Conservation (phyloP, 2,888 invertebrate genomes). For the Acronicta aceris region DNA sequence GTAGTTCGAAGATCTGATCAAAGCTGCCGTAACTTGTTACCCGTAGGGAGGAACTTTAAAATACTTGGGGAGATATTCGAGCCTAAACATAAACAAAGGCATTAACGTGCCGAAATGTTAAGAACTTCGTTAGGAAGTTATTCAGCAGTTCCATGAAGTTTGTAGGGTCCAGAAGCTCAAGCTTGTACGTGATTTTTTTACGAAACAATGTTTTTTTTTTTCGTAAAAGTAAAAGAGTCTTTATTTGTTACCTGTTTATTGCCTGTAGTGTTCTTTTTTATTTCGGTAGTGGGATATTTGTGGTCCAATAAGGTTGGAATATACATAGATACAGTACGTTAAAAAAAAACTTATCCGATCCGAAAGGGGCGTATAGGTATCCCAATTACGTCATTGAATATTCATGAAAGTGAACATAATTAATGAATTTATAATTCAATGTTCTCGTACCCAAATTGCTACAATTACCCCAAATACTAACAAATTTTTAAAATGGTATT, state of each 20-base stretch:
- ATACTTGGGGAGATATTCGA: conserved; percentile 53
- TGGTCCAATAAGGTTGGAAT: not conserved
- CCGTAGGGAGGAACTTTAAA: conserved; percentile 48
- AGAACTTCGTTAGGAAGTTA: conserved; percentile 61
- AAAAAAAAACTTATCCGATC: no score
- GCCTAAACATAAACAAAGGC: conserved; percentile 57
- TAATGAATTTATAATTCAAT: no score
- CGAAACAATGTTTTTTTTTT: conserved; percentile 35
- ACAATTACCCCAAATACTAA: no score
- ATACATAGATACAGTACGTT: no score
- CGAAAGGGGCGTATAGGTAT: no score
- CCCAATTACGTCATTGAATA: no score
- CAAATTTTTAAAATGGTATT: no score
- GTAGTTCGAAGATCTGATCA: conserved; percentile 22
- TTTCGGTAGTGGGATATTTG: no score
- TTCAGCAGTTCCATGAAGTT: conserved; percentile 41
- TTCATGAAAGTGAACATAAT: no score
- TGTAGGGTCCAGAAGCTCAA: conserved; percentile 45
- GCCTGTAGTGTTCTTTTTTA: not conserved
- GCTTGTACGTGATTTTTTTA: conserved; percentile 56
- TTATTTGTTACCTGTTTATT: conserved; percentile 25
- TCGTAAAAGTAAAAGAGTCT: conserved; percentile 25
- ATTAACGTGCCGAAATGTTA: conserved; percentile 54
- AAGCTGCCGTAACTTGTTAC: conserved; percentile 43
- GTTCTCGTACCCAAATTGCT: no score